A percentile compares a stretch with the other conserved stretches of the same genome.
Evolutionary conservation across 2,113 vertebrate species (phyloP).

Genomic region (Panthera uncia): DNA sequence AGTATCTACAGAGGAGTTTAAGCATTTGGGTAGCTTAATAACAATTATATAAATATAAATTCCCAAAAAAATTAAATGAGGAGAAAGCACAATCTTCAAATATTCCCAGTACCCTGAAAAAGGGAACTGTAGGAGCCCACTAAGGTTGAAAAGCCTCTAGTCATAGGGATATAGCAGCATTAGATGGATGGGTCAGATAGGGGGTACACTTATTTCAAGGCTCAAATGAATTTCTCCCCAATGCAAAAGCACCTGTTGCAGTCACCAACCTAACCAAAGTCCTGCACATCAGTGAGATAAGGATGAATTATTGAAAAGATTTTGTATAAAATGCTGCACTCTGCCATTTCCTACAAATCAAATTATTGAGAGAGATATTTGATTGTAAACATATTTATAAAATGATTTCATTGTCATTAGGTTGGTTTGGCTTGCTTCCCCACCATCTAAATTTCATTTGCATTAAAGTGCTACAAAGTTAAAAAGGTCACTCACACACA

Average conservation of each 20-base stretch:
- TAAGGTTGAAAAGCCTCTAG: constrained; percentile 39
- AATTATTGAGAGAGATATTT: constrained; percentile 79
- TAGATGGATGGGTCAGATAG: constrained; percentile 35
- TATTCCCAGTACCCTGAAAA: not conserved
- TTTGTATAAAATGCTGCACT: constrained; percentile 76
- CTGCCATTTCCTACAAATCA: constrained; percentile 80
- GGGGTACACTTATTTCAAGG: constrained; percentile 55
- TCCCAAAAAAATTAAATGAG: not conserved
- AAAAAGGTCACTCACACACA: constrained; percentile 67
- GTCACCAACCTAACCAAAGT: constrained; percentile 66
- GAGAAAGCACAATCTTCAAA: constrained; percentile 19
- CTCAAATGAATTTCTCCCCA: constrained; percentile 59
- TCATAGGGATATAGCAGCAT: not conserved
- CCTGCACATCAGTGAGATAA: constrained; percentile 73
- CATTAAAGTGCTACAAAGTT: constrained; percentile 73
- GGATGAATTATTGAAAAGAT: constrained; percentile 79
- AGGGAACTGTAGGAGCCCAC: not conserved
- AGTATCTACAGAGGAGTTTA: not conserved
- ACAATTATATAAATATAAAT: constrained; percentile 22
- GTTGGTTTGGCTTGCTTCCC: constrained; percentile 59
- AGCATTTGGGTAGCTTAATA: not conserved
- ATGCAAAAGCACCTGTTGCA: constrained; percentile 67
- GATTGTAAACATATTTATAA: constrained; percentile 79
- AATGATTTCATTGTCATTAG: constrained; percentile 76
- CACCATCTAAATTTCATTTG: constrained; percentile 68